Percentiles rank a stretch among this genome's conserved stretches.
phyloP scores from a whole-genome alignment of 2,888 invertebrate species.

The Stenurella melanura region DNA sequence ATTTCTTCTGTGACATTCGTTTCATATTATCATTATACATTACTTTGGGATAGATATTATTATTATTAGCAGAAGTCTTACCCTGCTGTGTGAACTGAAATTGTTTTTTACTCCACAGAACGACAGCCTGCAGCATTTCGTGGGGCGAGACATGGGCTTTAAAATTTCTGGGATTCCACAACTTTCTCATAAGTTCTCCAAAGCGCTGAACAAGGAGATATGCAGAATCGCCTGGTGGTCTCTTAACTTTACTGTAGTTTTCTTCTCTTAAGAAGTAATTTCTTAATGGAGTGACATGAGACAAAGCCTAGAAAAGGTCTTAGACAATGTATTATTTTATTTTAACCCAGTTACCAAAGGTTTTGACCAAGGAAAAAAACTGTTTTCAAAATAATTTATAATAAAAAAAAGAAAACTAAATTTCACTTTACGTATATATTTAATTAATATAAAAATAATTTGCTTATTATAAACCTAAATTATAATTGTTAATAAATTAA shows the following conservation, averaged over 20 bases:
- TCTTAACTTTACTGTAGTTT: conserved; percentile 90
- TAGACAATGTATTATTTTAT: too few relatives aligned
- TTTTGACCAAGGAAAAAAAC: too few relatives aligned
- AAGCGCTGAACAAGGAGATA: conserved; percentile 93
- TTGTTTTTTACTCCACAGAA: conserved; percentile 95
- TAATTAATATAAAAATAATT: too few relatives aligned
- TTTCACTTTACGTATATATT: too few relatives aligned
- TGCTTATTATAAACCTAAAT: too few relatives aligned
- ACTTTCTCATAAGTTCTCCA: conserved; percentile 95
- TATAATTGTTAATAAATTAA: too few relatives aligned
- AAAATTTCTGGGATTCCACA: conserved; percentile 99
- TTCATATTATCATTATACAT: too few relatives aligned
- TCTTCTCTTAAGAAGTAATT: conserved; percentile 96
- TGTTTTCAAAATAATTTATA: too few relatives aligned
- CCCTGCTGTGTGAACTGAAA: conserved; percentile 99
- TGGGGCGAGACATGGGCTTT: conserved; percentile 99
- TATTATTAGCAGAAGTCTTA: conserved; percentile 69
- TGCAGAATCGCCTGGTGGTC: conserved; percentile 96
- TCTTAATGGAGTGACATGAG: conserved; percentile 94
- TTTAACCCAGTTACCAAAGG: too few relatives aligned
- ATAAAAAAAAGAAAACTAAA: too few relatives aligned
- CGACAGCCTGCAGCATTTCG: conserved; percentile 99
- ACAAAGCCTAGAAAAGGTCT: conserved; percentile 83
- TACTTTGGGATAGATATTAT: too few relatives aligned
- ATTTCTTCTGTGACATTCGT: too few relatives aligned